Evolutionary conservation across 2,888 invertebrate genomes (phyloP).

Genomic region (Microdon myrmicae): DNA sequence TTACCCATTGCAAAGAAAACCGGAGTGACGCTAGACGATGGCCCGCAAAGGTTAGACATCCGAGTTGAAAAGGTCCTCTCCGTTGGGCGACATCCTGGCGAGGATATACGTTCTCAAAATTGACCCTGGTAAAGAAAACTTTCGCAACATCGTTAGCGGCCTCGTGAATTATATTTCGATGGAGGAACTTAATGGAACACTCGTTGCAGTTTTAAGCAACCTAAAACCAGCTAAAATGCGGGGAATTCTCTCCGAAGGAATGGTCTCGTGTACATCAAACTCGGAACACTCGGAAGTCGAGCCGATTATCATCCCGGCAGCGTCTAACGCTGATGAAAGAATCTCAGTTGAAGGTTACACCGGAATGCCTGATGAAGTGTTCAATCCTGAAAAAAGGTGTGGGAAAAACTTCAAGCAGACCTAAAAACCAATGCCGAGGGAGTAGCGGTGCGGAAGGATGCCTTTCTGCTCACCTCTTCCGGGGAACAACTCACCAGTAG

Average conservation of each 20-base stretch:
- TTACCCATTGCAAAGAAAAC: slow-evolving; percentile 81
- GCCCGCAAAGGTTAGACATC: slow-evolving; percentile 84
- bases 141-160: slow-evolving; percentile 84
- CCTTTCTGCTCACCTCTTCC: slow-evolving; percentile 75
- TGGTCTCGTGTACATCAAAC: slow-evolving; percentile 92
- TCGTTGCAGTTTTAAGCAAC: slow-evolving; percentile 94
- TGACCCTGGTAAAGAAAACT: slow-evolving; percentile 82
- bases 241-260: slow-evolving; percentile 89
- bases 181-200: slow-evolving; percentile 87
- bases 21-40: slow-evolving; percentile 72
- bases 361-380: slow-evolving; percentile 82
- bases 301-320: slow-evolving; percentile 81
- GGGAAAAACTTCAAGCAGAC: slow-evolving; percentile 90
- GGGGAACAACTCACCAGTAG: slow-evolving; percentile 81
- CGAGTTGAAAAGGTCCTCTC: slow-evolving; percentile 87
- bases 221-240: slow-evolving; percentile 97
- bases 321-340: slow-evolving; percentile 82
- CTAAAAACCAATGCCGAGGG: slow-evolving; percentile 77
- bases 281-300: slow-evolving; percentile 86
- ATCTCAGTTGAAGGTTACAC: slow-evolving; percentile 86
- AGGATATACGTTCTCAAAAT: slow-evolving; percentile 94
- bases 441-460: slow-evolving; percentile 87
- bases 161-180: slow-evolving; percentile 90
- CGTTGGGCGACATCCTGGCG: slow-evolving; percentile 88
- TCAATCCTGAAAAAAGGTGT: slow-evolving; percentile 92